Conservation (phyloP, 2,797 vertebrate species). For the Sebastes minor region DNA sequence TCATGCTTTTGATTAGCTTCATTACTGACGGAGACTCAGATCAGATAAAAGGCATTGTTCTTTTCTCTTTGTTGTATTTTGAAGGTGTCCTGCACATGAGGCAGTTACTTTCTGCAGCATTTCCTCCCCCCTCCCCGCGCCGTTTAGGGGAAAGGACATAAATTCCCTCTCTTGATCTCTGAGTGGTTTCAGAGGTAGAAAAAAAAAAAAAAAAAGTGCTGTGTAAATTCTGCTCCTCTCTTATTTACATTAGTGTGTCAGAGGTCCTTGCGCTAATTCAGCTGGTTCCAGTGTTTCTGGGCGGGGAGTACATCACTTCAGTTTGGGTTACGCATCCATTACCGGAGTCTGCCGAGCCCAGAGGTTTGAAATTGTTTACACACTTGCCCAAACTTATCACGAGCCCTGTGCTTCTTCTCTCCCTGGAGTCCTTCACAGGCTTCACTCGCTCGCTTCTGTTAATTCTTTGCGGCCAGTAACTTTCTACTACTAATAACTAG, state of each 20-base stretch:
- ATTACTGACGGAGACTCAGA: slow-evolving; percentile 32
- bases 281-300: slow-evolving; percentile 50
- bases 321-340: slow-evolving; percentile 67
- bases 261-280: slow-evolving; percentile 61
- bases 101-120: slow-evolving; percentile 10
- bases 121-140: neutral
- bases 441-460: slow-evolving; percentile 42
- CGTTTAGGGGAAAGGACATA: slow-evolving; percentile 16
- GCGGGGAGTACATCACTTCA: slow-evolving; percentile 48
- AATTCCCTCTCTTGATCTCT: slow-evolving; percentile 53
- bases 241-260: slow-evolving; percentile 75
- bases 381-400: slow-evolving; percentile 57
- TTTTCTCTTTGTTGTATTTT: slow-evolving; percentile 18
- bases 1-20: slow-evolving; percentile 29
- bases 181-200: slow-evolving; percentile 53
- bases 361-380: slow-evolving; percentile 68
- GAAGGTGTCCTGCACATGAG: slow-evolving; percentile 15
- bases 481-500: slow-evolving; percentile 21
- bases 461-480: neutral
- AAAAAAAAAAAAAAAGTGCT: neutral
- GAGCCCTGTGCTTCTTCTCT: slow-evolving; percentile 14
- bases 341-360: slow-evolving; percentile 52
- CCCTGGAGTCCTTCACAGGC: slow-evolving; percentile 25
- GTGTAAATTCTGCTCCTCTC: slow-evolving; percentile 56
- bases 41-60: slow-evolving; percentile 51